phyloP scores from a whole-genome alignment of 2,888 invertebrate species.

The Dioctria rufipes region DNA sequence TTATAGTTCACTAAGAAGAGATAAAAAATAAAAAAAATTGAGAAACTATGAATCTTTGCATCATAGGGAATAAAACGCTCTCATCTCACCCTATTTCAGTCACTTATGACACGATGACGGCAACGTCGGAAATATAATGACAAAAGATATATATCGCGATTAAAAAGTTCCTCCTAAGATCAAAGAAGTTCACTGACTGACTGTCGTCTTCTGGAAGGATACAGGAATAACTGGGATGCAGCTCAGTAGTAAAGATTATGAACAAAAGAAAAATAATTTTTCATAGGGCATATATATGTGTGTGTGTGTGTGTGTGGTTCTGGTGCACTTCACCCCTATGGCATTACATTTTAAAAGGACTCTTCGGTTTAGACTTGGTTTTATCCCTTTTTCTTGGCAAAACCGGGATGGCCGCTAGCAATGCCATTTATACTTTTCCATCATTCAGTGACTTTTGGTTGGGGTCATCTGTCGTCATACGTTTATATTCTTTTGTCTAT shows the following conservation, averaged over 20 bases:
- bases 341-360: constrained; percentile 9
- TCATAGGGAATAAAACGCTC: not conserved
- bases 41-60: not conserved
- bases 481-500: not conserved
- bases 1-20: constrained; percentile 22
- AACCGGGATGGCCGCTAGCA: constrained; percentile 10
- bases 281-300: not conserved
- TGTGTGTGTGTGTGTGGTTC: not conserved
- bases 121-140: constrained; percentile 4
- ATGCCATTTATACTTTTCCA: constrained; percentile 20
- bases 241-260: not conserved
- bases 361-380: constrained; percentile 1
- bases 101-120: not conserved
- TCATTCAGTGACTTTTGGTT: constrained; percentile 27
- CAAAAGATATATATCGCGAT: constrained; percentile 23
- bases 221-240: not conserved
- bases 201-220: not conserved
- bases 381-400: constrained; percentile 1
- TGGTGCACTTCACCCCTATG: not conserved
- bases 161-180: constrained; percentile 11
- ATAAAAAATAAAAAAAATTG: not conserved
- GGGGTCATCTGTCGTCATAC: constrained; percentile 3
- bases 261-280: constrained; percentile 23
- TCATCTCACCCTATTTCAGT: not conserved
- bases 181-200: constrained; percentile 12